A percentile compares a stretch with the other conserved stretches of the same genome.
Evolutionary conservation across 1,140 invertebrate genomes (phyloP).

Genomic region (Andrena cerasifolii): DNA sequence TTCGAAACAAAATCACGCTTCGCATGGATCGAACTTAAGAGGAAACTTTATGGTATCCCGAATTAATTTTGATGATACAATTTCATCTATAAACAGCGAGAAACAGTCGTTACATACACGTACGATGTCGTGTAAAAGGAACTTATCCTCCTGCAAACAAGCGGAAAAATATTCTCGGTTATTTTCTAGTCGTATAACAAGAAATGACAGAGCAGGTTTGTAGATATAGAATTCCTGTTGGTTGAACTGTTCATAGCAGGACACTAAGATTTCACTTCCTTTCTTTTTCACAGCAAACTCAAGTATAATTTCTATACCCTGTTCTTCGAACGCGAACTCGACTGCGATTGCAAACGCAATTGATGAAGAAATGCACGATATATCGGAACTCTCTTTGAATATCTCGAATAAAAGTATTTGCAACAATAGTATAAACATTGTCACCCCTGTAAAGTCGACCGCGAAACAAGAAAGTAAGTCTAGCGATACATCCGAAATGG

Average conservation of each 20-base stretch:
- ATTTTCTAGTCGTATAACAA: conserved; percentile 58
- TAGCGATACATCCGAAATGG: conserved; percentile 19
- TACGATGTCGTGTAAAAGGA: conserved; percentile 35
- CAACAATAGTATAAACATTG: conserved; percentile 30
- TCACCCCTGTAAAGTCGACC: conserved; percentile 34
- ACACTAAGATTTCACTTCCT: conserved; percentile 24
- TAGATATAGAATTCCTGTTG: neutral
- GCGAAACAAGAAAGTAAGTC: conserved; percentile 18
- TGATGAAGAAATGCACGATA: conserved; percentile 43
- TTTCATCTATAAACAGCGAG: conserved; percentile 43
- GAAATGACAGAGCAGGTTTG: conserved; percentile 53
- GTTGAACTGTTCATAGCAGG: neutral
- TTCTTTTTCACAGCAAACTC: conserved; percentile 54
- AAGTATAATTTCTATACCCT: conserved; percentile 57
- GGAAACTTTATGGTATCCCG: conserved; percentile 64
- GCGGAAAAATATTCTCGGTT: conserved; percentile 69
- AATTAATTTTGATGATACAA: conserved; percentile 73
- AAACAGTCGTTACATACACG: conserved; percentile 30
- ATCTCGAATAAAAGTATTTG: conserved; percentile 39
- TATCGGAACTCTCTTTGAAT: conserved; percentile 49
- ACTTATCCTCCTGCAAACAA: conserved; percentile 43
- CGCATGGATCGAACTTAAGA: conserved; percentile 31
- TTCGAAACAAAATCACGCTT: conserved; percentile 24
- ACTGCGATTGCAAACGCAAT: conserved; percentile 49
- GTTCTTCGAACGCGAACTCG: conserved; percentile 59